These are phyloP conservation scores for Drosophila persimilis DNA, from an alignment of 1,140 invertebrate genomes.

Conservation along the genomic window DNA sequence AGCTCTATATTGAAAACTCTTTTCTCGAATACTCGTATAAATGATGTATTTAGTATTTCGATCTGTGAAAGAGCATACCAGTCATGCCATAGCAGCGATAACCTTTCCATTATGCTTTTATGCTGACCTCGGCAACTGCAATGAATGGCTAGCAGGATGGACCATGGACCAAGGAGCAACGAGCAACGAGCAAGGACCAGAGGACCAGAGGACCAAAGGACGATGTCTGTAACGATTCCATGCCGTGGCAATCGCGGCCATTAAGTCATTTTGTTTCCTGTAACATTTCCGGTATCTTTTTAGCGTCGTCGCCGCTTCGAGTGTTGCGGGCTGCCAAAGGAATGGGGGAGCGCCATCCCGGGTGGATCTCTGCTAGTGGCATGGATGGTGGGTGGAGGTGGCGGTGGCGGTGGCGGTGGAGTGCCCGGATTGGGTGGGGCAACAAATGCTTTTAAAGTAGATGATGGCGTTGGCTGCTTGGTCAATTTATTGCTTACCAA, in stretches of 20 bases:
- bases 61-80: slow-evolving; percentile 27
- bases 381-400: slow-evolving; percentile 5
- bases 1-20: background rate
- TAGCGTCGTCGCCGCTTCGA: slow-evolving; percentile 52
- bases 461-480: slow-evolving; percentile 58
- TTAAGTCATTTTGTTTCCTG: slow-evolving; percentile 81
- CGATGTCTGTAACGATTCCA: slow-evolving; percentile 53
- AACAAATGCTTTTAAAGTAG: slow-evolving; percentile 76
- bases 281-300: slow-evolving; percentile 79
- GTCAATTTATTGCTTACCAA: slow-evolving; percentile 77
- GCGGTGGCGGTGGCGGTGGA: slow-evolving; percentile 1
- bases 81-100: slow-evolving; percentile 14
- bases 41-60: background rate
- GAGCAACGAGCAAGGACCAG: slow-evolving; percentile 3
- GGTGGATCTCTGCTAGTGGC: slow-evolving; percentile 27
- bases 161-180: slow-evolving; percentile 21
- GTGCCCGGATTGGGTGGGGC: slow-evolving; percentile 18
- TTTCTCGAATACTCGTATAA: background rate
- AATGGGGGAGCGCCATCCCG: slow-evolving; percentile 1
- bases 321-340: slow-evolving; percentile 17
- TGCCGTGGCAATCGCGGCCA: slow-evolving; percentile 73
- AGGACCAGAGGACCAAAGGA: slow-evolving; percentile 14
- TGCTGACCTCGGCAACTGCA: slow-evolving; percentile 63
- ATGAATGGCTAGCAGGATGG: slow-evolving; percentile 57
- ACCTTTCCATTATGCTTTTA: slow-evolving; percentile 54